Evolutionary conservation across 92 coral and sea anemone genomes (phyloP).

Genomic region (Epizoanthus stellaris): DNA sequence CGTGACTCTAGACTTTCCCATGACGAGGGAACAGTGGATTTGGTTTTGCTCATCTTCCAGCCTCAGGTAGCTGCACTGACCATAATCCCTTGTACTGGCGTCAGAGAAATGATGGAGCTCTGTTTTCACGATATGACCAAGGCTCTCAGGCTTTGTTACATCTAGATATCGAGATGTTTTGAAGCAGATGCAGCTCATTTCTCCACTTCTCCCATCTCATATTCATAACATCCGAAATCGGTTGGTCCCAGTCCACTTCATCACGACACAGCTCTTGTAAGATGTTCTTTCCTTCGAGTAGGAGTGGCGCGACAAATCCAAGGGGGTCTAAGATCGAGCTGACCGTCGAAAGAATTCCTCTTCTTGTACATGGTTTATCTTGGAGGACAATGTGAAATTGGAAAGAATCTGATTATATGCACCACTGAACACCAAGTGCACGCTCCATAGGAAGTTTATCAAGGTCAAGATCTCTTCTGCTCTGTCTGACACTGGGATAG

Average conservation of each 20-base stretch:
- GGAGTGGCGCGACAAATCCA: slow-evolving; percentile 42
- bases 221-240: slow-evolving; percentile 27
- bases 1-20: slow-evolving; percentile 48
- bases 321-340: slow-evolving; percentile 51
- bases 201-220: slow-evolving; percentile 48
- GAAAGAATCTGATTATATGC: slow-evolving; percentile 41
- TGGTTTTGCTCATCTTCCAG: background rate
- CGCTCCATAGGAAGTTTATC: slow-evolving; percentile 53
- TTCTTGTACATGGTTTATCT: slow-evolving; percentile 48
- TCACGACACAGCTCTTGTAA: slow-evolving; percentile 51
- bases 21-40: background rate
- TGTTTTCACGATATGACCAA: background rate
- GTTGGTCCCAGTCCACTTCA: slow-evolving; percentile 44
- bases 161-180: background rate
- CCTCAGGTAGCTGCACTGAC: slow-evolving; percentile 25
- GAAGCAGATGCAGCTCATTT: background rate
- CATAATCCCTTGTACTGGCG: slow-evolving; percentile 41
- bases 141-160: slow-evolving; percentile 8
- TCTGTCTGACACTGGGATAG: slow-evolving; percentile 5
- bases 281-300: slow-evolving; percentile 38
- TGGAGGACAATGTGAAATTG: slow-evolving; percentile 42
- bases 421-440: slow-evolving; percentile 47
- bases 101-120: slow-evolving; percentile 43
- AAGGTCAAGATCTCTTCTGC: slow-evolving; percentile 7
- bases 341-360: slow-evolving; percentile 43